Percentiles rank a stretch among this genome's conserved stretches.
Evolutionary conservation across 2,888 invertebrate species (phyloP).

Genomic region (Globia sparganii): DNA sequence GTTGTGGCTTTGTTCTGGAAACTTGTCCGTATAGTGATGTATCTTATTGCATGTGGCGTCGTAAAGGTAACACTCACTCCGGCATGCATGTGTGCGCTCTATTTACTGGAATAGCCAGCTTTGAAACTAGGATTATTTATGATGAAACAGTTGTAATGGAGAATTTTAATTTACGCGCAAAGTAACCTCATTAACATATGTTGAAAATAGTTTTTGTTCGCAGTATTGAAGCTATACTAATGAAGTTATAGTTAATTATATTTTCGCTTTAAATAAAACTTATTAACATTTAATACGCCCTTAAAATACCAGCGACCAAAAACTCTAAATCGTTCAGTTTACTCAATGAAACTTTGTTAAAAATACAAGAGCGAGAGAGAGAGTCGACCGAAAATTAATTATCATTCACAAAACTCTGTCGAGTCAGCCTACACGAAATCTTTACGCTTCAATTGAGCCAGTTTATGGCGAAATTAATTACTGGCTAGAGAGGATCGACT

Average conservation of each 20-base stretch:
- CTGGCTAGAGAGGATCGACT: conserved; percentile 89
- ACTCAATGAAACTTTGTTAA: conserved; percentile 75
- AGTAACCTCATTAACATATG: neutral
- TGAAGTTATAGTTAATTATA: neutral
- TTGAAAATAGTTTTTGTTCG: neutral
- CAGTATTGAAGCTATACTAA: neutral
- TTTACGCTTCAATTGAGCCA: conserved; percentile 89
- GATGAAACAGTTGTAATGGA: neutral
- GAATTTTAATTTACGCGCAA: neutral
- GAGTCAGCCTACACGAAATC: conserved; percentile 87
- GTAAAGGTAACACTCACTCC: conserved; percentile 72
- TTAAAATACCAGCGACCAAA: conserved; percentile 47
- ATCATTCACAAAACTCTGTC: conserved; percentile 83
- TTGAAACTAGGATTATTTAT: conserved; percentile 18
- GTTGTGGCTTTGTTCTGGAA: conserved; percentile 87
- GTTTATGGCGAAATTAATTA: conserved; percentile 90
- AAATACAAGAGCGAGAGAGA: conserved; percentile 76
- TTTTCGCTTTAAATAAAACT: conserved; percentile 31
- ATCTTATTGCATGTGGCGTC: conserved; percentile 83
- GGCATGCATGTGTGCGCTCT: conserved; percentile 58
- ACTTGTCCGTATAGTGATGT: conserved; percentile 84
- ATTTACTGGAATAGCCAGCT: conserved; percentile 31
- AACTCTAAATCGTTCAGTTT: conserved; percentile 67
- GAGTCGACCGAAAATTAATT: conserved; percentile 83
- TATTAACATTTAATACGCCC: conserved; percentile 39